Evolutionary conservation across 2,888 invertebrate genomes (phyloP).

Genomic region (Allygus modestus): DNA sequence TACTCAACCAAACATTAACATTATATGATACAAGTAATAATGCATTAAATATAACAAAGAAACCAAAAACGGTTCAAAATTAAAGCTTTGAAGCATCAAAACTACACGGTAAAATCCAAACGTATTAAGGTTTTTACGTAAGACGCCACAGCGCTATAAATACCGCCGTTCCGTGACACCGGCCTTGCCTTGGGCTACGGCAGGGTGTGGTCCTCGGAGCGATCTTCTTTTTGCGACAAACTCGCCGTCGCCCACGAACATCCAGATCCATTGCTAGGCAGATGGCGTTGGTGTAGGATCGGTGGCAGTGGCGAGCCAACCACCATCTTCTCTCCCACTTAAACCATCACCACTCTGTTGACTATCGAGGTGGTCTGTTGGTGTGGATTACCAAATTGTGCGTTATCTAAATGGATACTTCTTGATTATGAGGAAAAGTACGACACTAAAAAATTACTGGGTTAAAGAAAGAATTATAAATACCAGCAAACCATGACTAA

Average conservation of each 20-base stretch:
- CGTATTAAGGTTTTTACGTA: neutral
- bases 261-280: no score
- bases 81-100: no score
- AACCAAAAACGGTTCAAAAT: no score
- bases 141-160: neutral
- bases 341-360: neutral
- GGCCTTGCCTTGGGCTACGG: conserved; percentile 1
- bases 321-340: neutral
- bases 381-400: neutral
- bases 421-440: no score
- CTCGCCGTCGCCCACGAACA: neutral
- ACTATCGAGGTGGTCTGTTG: neutral
- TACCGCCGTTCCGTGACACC: neutral
- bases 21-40: no score
- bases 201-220: conserved; percentile 4
- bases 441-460: no score
- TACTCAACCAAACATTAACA: no score
- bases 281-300: neutral
- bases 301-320: neutral
- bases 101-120: no score
- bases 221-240: conserved; percentile 26
- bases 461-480: no score
- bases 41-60: no score
- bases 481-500: no score
- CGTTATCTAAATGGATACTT: neutral